Evolutionary conservation across 2,113 vertebrate genomes (phyloP).

Genomic region (Urocitellus parryii): DNA sequence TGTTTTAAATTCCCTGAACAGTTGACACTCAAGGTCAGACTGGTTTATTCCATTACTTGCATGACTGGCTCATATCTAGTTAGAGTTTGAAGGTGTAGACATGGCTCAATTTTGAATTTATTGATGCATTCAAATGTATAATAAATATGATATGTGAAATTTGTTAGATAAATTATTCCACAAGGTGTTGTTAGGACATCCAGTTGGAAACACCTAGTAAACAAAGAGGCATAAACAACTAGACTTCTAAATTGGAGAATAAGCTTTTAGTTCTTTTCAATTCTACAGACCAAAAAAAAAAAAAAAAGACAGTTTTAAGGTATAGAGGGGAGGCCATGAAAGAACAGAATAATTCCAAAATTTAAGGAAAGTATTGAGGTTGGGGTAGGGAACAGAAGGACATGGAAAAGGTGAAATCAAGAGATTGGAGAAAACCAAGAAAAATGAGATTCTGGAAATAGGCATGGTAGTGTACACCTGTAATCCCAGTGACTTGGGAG

Average conservation of each 20-base stretch:
- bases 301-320: not conserved
- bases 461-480: no score
- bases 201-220: not conserved
- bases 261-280: not conserved
- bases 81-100: not conserved
- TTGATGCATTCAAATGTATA: not conserved
- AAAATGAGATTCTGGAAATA: no score
- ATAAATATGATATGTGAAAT: not conserved
- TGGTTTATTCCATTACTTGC: not conserved
- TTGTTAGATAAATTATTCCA: not conserved
- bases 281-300: not conserved
- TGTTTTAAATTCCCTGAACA: not conserved
- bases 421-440: not conserved
- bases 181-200: not conserved
- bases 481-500: no score
- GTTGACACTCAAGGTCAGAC: not conserved
- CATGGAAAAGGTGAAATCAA: not conserved
- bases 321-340: not conserved
- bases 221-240: not conserved
- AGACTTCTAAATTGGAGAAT: not conserved
- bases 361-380: not conserved
- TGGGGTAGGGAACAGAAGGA: not conserved
- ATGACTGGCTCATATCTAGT: not conserved
- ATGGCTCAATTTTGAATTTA: not conserved
- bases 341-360: not conserved